Evolutionary conservation across 1,140 invertebrate species (phyloP), one percentile per base, ranked within the genome.

Genomic region (Physella acuta): DNA sequence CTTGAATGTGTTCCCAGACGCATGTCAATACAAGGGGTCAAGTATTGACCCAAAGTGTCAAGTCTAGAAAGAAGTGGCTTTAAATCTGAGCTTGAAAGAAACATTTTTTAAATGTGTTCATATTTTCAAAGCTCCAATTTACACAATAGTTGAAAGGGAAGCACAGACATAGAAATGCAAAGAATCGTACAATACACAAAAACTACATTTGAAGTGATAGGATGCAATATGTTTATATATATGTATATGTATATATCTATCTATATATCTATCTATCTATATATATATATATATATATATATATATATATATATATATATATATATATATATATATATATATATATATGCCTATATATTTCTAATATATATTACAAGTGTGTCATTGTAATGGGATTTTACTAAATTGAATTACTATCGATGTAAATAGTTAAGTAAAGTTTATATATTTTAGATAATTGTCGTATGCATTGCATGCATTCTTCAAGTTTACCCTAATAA

Each of bases 231-330:
- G n/a, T n/a, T n/a, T n/a, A n/a, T n/a, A n/a, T n/a, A n/a, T n/a
- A n/a, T n/a, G n/a, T n/a, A n/a, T n/a, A n/a, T n/a, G n/a, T n/a
- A n/a, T n/a, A n/a, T n/a, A n/a, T n/a, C n/a, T n/a, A n/a, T n/a
- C n/a, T n/a, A n/a, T n/a, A n/a, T n/a, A n/a, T 49, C n/a, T 49
- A 11, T 11, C n/a, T n/a, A 49, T n/a, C 11, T 49, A 49, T 49
- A 49, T 49, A 49, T 49, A 49, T 49, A 49, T 49, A 49, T 49
- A 49, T 49, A 49, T 49, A 49, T 49, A 49, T 49, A 49, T 49
- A 49, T 49, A 49, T 49, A 49, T 49, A 49, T 49, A 49, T 49
- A 49, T 49, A 49, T 49, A 49, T 49, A 49, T 49, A 49, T 49
- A 49, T 49, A 49, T 49, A 49, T 49, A 49, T 49, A 49, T 49